Evolutionary conservation across 2,113 vertebrate species (phyloP), one percentile per base, ranked within the genome.

Genomic region (Eudyptes chrysolophus): DNA sequence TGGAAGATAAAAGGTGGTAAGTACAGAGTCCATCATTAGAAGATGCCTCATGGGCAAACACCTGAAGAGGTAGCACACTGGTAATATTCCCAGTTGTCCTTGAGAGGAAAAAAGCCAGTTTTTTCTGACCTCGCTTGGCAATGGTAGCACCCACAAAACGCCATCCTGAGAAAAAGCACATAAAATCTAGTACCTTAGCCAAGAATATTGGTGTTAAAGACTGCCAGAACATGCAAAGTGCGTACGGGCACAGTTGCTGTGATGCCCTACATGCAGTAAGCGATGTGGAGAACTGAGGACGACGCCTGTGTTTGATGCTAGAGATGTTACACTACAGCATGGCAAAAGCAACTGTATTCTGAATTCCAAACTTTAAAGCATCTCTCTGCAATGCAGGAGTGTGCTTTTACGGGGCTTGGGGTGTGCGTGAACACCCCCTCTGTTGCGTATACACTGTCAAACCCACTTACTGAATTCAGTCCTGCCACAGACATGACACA

Each of bases 391-490:
- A 22, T 1, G 17, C 10, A 13, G 4, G 4, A 12, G 7, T 2
- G 12, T 10, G 52, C 29, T 36, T 58, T 22, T 16, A 13, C 1
- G 8, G 77, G 51, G 18, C 42, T n/a, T 26, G n/a, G 60, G 58
- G 24, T 11, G 60, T 5, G 12, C 8, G 5, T 4, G 32, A 49
- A 9, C 27, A 16, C 32, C 32, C 27, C 14, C 5, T 7, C 22
- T 1, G 5, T 8, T 6, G 16, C 7, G 4, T 1, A 11, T 7
- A 8, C 12, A 3, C 30, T 5, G 13, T 11, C 51, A 38, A 13
- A 12, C 54, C 46, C 5, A 22, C 70, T 42, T 11, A 8, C 40
- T 13, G 30, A 7, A 20, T 27, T 8, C 17, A 11, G 42, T 11
- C n/a, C 30, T 20, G 29, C 27, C 27, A 9, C 25, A 55, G 49